Base-by-base conservation (phyloP, 2,797 vertebrate genomes). In the Gymnoscopelus braueri region DNA sequence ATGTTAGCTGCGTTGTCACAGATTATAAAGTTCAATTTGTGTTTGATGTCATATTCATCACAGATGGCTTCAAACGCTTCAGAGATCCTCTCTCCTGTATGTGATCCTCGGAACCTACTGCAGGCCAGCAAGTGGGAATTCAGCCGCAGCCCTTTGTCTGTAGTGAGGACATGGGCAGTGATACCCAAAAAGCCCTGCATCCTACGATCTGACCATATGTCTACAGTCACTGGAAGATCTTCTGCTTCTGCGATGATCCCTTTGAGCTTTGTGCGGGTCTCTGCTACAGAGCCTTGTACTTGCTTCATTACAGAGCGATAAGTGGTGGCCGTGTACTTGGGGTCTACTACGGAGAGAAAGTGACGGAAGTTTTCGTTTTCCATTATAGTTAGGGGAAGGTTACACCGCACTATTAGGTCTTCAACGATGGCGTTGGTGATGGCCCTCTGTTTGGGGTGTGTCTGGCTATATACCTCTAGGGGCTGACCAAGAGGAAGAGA, bases 1-100 rank as follows among this genome's bases (percentile, higher is more conserved):
- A 71, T 75, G 29, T 74, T 71, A 2, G 62, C 52, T 5, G 62
- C 70, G 32, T 65, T 66, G 70, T 72, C 70, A 65, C 44, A 72
- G 39, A 72, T 59, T 5, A 72, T 52, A 29, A 47, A 66, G 54
- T 61, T 63, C 19, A 19, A 19, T 63, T 78, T 78, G 53, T 63
- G 58, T 57, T 51, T 74, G 50, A 78, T 24, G 13, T 29, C 53
- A 39, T 61, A 61, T 12, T 61, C 67, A 5, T 67, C 47, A 60
- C 58, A 60, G 15, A 60, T 47, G 58, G 14, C 13, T 4, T 59
- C 29, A 8, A 60, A 60, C 6, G 35, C 35, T 47, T 66, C 71
- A 44, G 48, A 60, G 52, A 72, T 72, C 13, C 56, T 12, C 35
- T 60, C 49, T 52, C 56, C 63, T 53, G 63, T 72, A 35, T 67